These are phyloP conservation scores for Phoronis australis DNA, from an alignment of 2,888 invertebrate genomes.

Conservation along the genomic window DNA sequence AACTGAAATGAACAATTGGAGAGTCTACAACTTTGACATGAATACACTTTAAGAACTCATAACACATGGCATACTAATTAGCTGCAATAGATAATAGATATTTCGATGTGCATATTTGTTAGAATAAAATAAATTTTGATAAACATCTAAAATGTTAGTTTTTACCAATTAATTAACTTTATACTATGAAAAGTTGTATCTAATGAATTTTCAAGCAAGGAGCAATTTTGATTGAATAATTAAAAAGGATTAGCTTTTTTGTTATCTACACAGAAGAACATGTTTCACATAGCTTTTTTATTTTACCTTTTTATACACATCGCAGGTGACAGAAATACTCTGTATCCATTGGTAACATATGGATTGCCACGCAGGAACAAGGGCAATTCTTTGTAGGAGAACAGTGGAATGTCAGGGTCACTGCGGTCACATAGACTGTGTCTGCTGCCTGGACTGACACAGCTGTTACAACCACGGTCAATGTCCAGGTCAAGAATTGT, in stretches of 20 bases:
- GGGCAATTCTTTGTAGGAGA: slow-evolving; percentile 63
- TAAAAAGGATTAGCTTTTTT: too few species aligned
- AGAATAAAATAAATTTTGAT: too few species aligned
- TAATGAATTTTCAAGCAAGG: too few species aligned
- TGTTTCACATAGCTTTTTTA: too few species aligned
- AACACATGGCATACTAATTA: too few species aligned
- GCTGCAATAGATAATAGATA: too few species aligned
- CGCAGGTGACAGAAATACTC: slow-evolving; percentile 58
- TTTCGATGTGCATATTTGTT: too few species aligned
- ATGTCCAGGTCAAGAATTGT: slow-evolving; percentile 37
- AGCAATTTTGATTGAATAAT: too few species aligned
- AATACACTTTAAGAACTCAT: too few species aligned
- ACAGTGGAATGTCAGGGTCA: slow-evolving; percentile 36
- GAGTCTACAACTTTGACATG: too few species aligned
- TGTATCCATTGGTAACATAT: slow-evolving; percentile 77
- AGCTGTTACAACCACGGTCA: slow-evolving; percentile 23
- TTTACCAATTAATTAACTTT: background rate
- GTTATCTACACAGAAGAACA: too few species aligned
- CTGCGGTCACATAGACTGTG: slow-evolving; percentile 14
- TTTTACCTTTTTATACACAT: slow-evolving; percentile 67
- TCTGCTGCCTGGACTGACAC: slow-evolving; percentile 26
- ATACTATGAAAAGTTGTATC: slow-evolving; percentile 10
- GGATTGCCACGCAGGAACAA: slow-evolving; percentile 80
- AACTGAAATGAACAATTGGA: slow-evolving; percentile 64
- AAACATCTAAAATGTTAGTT: background rate